Evolutionary conservation across 1,140 invertebrate genomes (phyloP).

Genomic region (Pinna nobilis): DNA sequence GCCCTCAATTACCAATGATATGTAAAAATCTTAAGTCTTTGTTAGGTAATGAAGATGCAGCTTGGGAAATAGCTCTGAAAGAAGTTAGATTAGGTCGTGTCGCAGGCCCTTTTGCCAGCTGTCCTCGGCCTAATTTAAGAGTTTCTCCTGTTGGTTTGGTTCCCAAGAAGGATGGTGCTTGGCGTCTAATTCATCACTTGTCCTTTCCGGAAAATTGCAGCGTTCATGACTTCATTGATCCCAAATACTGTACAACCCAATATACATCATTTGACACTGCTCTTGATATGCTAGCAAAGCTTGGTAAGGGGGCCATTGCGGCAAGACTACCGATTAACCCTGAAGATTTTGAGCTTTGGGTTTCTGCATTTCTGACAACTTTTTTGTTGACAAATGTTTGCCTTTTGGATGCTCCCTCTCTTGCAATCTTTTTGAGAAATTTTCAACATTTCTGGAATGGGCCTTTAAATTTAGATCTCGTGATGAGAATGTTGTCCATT

Average conservation of each 20-base stretch:
- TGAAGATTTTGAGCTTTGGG: constrained; percentile 7
- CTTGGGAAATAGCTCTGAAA: constrained; percentile 4
- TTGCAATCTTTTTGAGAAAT: constrained; percentile 7
- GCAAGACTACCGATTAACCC: constrained; percentile 5
- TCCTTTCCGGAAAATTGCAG: constrained; percentile 23
- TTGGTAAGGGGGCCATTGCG: neutral
- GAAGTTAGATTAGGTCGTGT: constrained; percentile 28
- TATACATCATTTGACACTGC: neutral
- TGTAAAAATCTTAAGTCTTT: constrained; percentile 17
- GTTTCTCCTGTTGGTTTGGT: constrained; percentile 31
- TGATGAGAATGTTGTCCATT: neutral
- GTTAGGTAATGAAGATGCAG: neutral
- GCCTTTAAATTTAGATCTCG: neutral
- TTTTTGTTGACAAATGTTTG: neutral
- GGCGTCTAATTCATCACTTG: constrained; percentile 36
- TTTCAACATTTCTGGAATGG: constrained; percentile 5
- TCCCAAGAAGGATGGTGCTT: constrained; percentile 31
- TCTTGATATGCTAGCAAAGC: neutral
- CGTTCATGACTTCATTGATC: constrained; percentile 30
- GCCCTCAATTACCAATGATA: neutral
- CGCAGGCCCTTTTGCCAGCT: constrained; percentile 22
- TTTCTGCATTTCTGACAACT: neutral
- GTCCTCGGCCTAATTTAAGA: constrained; percentile 20
- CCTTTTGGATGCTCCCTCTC: neutral
- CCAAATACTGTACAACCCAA: neutral